Percentiles rank a stretch among this genome's conserved stretches.
These are phyloP conservation scores for Perca flavescens DNA, from an alignment of 2,113 vertebrate species.

Conservation along the genomic window DNA sequence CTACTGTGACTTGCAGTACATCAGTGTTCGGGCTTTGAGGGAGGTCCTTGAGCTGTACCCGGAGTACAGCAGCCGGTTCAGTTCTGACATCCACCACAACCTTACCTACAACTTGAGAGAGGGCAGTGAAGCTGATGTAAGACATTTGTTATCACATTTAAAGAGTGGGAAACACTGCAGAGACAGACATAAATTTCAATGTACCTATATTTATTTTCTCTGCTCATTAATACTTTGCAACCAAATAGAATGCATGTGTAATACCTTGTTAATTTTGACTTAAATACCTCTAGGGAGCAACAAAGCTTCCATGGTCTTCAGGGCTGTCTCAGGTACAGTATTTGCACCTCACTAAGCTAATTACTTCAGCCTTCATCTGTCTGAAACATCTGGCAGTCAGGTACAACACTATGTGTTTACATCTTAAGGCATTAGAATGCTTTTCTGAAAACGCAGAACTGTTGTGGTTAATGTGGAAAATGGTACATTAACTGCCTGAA, in stretches of 20 bases:
- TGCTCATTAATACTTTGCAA: slow-evolving; percentile 4
- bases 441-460: background rate
- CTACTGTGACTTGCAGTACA: slow-evolving; percentile 95
- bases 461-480: background rate
- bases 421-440: background rate
- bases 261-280: slow-evolving; percentile 28
- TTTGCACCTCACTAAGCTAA: slow-evolving; percentile 18
- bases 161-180: background rate
- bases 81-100: slow-evolving; percentile 90
- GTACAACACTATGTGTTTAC: slow-evolving; percentile 4
- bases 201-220: background rate
- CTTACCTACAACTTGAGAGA: slow-evolving; percentile 97
- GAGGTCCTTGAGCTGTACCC: slow-evolving; percentile 95
- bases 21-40: slow-evolving; percentile 89
- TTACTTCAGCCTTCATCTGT: slow-evolving; percentile 1
- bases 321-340: slow-evolving; percentile 84
- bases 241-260: slow-evolving; percentile 14
- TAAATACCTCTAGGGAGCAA: slow-evolving; percentile 82
- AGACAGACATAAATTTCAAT: background rate
- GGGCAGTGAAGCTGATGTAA: slow-evolving; percentile 88
- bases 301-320: slow-evolving; percentile 86
- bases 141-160: slow-evolving; percentile 40
- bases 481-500: background rate
- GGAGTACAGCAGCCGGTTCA: slow-evolving; percentile 91
- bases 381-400: background rate